These are phyloP conservation scores for Lophura nycthemera DNA, from an alignment of 2,113 vertebrate genomes.

Conservation along the genomic window DNA sequence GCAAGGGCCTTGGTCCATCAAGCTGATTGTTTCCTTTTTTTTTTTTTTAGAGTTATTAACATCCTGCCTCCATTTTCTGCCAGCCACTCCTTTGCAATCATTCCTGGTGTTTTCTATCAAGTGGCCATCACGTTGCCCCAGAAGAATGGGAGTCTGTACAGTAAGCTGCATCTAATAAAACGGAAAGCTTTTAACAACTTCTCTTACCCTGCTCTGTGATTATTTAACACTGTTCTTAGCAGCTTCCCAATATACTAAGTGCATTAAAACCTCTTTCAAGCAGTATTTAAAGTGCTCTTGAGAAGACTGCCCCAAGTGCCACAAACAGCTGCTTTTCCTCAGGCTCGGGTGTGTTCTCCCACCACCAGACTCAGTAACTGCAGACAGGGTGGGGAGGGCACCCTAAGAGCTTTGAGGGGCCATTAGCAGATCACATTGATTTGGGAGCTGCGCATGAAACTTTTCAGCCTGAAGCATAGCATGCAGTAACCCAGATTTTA, in stretches of 20 bases:
- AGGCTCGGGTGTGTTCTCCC: conserved; percentile 41
- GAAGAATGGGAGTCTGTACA: conserved; percentile 33
- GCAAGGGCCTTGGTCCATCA: not conserved
- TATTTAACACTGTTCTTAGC: conserved; percentile 60
- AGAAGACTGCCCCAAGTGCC: conserved; percentile 45
- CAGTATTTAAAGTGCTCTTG: conserved; percentile 12
- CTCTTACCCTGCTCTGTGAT: not conserved
- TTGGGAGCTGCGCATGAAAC: not conserved
- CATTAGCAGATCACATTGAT: conserved; percentile 30
- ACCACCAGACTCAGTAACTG: conserved; percentile 25
- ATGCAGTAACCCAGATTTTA: not conserved
- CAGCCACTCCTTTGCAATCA: not conserved
- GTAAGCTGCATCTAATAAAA: conserved; percentile 47
- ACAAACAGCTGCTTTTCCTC: conserved; percentile 56
- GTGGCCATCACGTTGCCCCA: conserved; percentile 8
- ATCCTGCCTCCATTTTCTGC: not conserved
- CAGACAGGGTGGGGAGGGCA: not conserved
- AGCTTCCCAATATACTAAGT: conserved; percentile 44
- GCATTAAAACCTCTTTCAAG: conserved; percentile 40
- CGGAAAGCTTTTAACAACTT: conserved; percentile 65
- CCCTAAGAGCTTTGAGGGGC: too few species aligned
- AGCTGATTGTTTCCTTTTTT: conserved; percentile 18
- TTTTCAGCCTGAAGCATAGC: conserved; percentile 10
- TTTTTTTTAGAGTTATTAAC: not conserved
- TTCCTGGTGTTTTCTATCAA: conserved; percentile 20